Base-by-base conservation (phyloP, 2,113 vertebrate species). In the Psammodynastes pulverulentus region DNA sequence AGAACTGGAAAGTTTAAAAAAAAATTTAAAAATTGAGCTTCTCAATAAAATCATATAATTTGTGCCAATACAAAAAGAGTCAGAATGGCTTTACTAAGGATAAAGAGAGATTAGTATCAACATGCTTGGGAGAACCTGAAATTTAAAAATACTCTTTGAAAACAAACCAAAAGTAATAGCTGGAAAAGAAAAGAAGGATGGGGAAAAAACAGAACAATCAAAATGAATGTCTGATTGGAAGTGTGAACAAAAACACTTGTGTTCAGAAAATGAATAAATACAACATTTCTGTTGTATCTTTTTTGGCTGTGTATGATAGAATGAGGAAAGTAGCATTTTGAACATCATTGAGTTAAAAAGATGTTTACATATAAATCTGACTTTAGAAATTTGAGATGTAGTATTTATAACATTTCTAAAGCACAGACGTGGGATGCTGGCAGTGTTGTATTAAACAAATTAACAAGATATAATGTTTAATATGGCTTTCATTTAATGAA, bases 381-480 rank as follows among this genome's bases (percentile, higher is more conserved):
- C 23, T 86, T 34, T 26, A 9, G 12, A 21, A 3, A 29, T 49
- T 43, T 67, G 5, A 86, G 24, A 87, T 45, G 26, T 15, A n/a
- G 24, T 92, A 52, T 15, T 72, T 62, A 46, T 39, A 43, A 53
- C 23, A 84, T 56, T 26, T 48, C 87, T 67, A 39, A 51, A 52
- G 67, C 62, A 62, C 19, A 56, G 19, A 87, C 26, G 13, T 62
- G 34, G 24, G 53, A 15, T 23, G 48, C 85, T 53, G 45, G 4
- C 17, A 88, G 48, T 17, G 12, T 29, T 85, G n/a, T n/a, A 43
- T 84, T 89, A 49, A 84, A 62, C 52, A 89, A 34, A 34, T 39
- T 26, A 84, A 85, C 58, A 94, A 91, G 53, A 54, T 13, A 45
- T 52, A 94, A 92, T 91, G 0, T 90, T 86, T 89, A 89, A 89